A percentile compares a stretch with the other conserved stretches of the same genome.
Conservation (phyloP, 2,888 invertebrate genomes). For the Meloe dianella region DNA sequence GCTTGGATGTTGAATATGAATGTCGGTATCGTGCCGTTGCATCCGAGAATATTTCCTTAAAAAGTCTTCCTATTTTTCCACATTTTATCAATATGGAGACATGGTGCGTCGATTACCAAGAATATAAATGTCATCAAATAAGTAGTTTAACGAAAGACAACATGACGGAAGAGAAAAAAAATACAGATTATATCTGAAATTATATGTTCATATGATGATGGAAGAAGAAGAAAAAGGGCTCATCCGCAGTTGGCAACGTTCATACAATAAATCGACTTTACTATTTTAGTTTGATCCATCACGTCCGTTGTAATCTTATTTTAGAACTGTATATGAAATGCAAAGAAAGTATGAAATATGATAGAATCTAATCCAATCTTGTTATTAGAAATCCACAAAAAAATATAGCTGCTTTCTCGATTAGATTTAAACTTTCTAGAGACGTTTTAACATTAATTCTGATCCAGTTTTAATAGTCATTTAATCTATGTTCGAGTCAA, state of each 20-base stretch:
- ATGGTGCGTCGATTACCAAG: not conserved
- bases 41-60: slow-evolving; percentile 24
- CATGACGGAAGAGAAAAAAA: not conserved
- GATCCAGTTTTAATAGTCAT: not conserved
- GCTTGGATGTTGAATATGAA: slow-evolving; percentile 32
- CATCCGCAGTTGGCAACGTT: slow-evolving; percentile 17
- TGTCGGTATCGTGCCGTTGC: slow-evolving; percentile 32
- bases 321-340: not conserved
- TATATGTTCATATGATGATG: too few relatives aligned
- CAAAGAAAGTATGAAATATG: not conserved
- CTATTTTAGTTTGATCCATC: slow-evolving; percentile 21
- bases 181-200: not conserved
- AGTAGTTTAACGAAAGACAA: not conserved
- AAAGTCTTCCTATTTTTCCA: not conserved
- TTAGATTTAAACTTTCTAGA: too few relatives aligned
- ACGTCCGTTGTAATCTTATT: slow-evolving; percentile 12
- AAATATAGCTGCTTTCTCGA: too few relatives aligned
- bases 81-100: not conserved
- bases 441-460: not conserved
- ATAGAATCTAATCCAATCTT: not conserved
- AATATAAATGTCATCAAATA: not conserved
- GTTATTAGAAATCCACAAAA: not conserved
- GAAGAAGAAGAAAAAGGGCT: too few relatives aligned
- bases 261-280: slow-evolving; percentile 26
- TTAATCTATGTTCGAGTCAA: not conserved